Conservation (phyloP, 2,113 vertebrate genomes). For the Oryzias celebensis region DNA sequence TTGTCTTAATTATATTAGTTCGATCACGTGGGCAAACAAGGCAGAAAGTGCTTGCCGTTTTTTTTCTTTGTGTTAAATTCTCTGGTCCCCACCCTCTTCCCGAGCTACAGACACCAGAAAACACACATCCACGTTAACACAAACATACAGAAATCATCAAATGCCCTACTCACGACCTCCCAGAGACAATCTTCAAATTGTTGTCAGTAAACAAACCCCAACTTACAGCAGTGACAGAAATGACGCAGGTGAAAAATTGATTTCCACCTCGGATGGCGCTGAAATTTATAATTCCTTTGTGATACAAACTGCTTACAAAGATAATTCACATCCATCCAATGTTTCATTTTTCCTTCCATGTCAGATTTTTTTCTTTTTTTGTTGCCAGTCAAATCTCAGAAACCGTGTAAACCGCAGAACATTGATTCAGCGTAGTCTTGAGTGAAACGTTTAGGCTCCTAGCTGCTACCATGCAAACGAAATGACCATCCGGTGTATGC, state of each 20-base stretch:
- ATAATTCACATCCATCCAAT: conserved; percentile 39
- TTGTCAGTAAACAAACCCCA: conserved; percentile 79
- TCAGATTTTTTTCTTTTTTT: conserved; percentile 31
- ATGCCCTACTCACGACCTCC: conserved; percentile 72
- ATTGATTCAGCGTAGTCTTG: conserved; percentile 35
- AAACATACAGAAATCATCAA: conserved; percentile 53
- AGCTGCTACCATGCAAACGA: conserved; percentile 18
- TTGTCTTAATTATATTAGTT: conserved; percentile 60
- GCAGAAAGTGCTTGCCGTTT: conserved; percentile 62
- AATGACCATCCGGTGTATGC: conserved; percentile 34
- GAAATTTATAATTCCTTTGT: conserved; percentile 22
- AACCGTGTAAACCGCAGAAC: conserved; percentile 41
- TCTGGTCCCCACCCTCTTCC: conserved; percentile 55
- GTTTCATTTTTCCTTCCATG: conserved; percentile 34
- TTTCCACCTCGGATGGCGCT: conserved; percentile 40
- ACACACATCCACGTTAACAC: conserved; percentile 50
- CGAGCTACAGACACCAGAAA: conserved; percentile 60
- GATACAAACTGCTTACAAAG: conserved; percentile 36
- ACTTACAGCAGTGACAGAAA: conserved; percentile 80
- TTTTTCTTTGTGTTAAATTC: conserved; percentile 48
- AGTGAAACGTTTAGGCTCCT: conserved; percentile 36
- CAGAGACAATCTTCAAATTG: conserved; percentile 68
- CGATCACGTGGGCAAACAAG: conserved; percentile 69
- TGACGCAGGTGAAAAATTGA: conserved; percentile 56
- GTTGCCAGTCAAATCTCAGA: conserved; percentile 40